A percentile compares a stretch with the other conserved stretches of the same genome.
Conservation (phyloP, 2,797 vertebrate genomes). For the Huso huso region DNA sequence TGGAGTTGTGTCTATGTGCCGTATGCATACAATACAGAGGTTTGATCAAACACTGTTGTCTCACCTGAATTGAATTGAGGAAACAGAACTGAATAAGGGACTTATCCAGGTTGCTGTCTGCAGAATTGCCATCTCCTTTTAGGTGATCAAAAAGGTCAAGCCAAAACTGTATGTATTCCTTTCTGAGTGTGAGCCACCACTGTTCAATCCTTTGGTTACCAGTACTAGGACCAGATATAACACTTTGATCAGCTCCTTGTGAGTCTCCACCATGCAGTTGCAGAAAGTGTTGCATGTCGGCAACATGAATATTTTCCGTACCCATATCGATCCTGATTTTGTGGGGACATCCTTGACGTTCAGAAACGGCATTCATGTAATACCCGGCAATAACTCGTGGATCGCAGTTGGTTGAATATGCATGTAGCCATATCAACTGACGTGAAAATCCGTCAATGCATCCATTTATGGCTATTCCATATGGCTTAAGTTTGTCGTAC, state of each 20-base stretch:
- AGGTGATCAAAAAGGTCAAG: conserved; percentile 8
- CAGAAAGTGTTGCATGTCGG: conserved; percentile 12
- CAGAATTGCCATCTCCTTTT: conserved; percentile 13
- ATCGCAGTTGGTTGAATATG: too few species aligned
- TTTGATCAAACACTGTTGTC: too few species aligned
- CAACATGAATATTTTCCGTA: not conserved
- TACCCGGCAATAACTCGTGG: too few species aligned
- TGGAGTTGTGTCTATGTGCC: too few species aligned
- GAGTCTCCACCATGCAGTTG: not conserved
- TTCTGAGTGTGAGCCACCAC: conserved; percentile 15
- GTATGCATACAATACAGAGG: too few species aligned
- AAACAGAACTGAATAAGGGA: conserved; percentile 19
- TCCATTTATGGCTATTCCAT: too few species aligned
- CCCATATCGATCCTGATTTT: too few species aligned
- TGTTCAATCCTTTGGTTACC: conserved; percentile 12
- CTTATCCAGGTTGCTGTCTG: conserved; percentile 14
- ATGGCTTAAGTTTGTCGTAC: too few species aligned
- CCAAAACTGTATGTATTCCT: conserved; percentile 19
- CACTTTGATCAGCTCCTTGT: not conserved
- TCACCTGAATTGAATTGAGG: conserved; percentile 10
- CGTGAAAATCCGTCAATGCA: too few species aligned
- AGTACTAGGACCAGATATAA: conserved; percentile 9
- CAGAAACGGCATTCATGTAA: too few species aligned
- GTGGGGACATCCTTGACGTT: too few species aligned
- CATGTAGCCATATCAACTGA: too few species aligned